A percentile compares a stretch with the other conserved stretches of the same genome.
Evolutionary conservation across 1,140 invertebrate genomes (phyloP).

Genomic region (Rhagoletis zephyria): DNA sequence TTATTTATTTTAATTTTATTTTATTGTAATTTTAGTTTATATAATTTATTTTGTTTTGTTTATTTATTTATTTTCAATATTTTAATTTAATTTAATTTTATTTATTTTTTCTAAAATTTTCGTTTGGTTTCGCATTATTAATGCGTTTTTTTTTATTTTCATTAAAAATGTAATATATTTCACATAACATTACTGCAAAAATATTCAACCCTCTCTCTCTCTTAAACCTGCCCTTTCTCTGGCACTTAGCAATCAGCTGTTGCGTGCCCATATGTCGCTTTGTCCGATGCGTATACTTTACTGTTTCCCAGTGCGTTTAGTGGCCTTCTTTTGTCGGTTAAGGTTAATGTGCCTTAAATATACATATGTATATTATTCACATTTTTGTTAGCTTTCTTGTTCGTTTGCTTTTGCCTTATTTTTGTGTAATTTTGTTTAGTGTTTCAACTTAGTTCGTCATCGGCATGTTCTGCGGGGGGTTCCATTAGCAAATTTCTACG

Average conservation of each 20-base stretch:
- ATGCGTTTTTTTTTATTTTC: too few relatives aligned
- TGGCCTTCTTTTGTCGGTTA: constrained; percentile 56
- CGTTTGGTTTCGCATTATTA: too few relatives aligned
- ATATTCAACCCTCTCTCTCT: not conserved
- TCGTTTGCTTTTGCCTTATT: not conserved
- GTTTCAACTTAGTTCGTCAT: not conserved
- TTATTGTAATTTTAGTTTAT: too few relatives aligned
- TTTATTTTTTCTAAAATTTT: too few relatives aligned
- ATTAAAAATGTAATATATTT: not conserved
- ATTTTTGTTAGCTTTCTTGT: constrained; percentile 53
- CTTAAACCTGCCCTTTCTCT: not conserved
- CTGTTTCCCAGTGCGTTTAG: not conserved
- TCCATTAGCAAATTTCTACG: constrained; percentile 60
- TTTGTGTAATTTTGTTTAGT: not conserved
- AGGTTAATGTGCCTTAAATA: constrained; percentile 71
- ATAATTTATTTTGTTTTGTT: too few relatives aligned
- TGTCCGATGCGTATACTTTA: not conserved
- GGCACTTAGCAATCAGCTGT: not conserved
- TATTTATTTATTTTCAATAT: too few relatives aligned
- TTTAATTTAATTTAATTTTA: too few relatives aligned
- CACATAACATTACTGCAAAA: too few relatives aligned
- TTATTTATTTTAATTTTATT: too few relatives aligned
- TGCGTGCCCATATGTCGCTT: not conserved
- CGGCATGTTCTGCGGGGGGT: not conserved
- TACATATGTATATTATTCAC: constrained; percentile 71